phyloP scores from a whole-genome alignment of 2,113 vertebrate species.

The Climacteris rufus region DNA sequence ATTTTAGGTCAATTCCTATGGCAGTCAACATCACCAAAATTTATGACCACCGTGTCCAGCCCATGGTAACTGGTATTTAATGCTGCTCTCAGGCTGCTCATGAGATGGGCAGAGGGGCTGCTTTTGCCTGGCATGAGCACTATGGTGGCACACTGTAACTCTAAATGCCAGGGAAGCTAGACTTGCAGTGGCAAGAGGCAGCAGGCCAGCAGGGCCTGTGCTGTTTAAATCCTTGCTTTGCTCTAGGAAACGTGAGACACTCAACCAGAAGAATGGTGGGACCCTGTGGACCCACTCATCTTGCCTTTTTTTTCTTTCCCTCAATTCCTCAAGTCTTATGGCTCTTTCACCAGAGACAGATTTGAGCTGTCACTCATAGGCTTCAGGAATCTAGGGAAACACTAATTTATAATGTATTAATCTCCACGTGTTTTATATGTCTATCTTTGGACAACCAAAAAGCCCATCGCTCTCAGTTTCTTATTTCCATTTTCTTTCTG shows the following conservation, averaged over 20 bases:
- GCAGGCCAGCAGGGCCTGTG: neutral
- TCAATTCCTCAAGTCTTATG: fast-evolving
- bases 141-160: neutral
- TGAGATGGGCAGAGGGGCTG: neutral
- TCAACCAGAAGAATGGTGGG: neutral
- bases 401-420: neutral
- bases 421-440: neutral
- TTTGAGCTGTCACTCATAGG: neutral
- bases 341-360: neutral
- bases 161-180: neutral
- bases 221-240: neutral
- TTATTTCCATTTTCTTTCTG: neutral
- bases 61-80: neutral
- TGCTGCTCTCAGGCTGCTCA: neutral
- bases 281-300: neutral
- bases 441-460: neutral
- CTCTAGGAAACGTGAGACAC: neutral
- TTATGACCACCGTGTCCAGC: neutral
- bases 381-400: neutral
- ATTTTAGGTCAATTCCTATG: neutral
- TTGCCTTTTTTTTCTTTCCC: neutral
- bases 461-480: neutral
- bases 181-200: neutral
- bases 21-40: neutral
- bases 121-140: neutral